Base-by-base conservation (phyloP, 1,140 invertebrate species). In the Cotesia chilonis region DNA sequence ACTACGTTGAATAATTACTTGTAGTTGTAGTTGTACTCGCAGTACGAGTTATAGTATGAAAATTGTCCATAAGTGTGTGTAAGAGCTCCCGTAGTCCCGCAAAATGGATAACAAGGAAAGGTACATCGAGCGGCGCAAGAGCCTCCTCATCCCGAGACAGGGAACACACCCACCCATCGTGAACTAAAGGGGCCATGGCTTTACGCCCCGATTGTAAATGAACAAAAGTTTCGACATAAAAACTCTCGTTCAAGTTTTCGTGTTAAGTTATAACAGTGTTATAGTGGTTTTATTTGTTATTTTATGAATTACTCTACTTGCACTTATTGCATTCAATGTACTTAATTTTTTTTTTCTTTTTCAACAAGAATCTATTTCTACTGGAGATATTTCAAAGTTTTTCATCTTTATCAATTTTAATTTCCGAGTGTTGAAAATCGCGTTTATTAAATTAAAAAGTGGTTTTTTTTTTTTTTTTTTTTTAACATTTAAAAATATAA, bases 181-280 rank as follows among this genome's bases (percentile, higher is more conserved):
- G 66, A 68, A 36, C 6, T 47, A 47, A 47, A 54, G 66, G 20
- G 41, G 35, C 10, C 51, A 12, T 10, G 35, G 41, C 52, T 64
- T 59, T 28, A 51, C 66, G 41, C n/a, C 17, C 28, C 66, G 66
- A 66, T 74, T 75, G 73, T 75, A 78, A 66, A 72, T 70, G 70
- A 77, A 77, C 76, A 74, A 79, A 77, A 79, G 74, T 79, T 76
- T 73, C 47, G 64, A 36, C 59, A 70, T 68, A 64, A 72, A 72
- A 72, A 66, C 35, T 37, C 36, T 67, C 47, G 52, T 72, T 67
- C 37, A 3, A 72, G 55, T 71, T 51, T 28, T 51, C 36, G 66
- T 36, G 51, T 55, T 12, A 68, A 68, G 66, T 68, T 52, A 38
- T 52, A 51, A 68, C 6, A 63, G 66, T 35, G 63, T 65, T 65